These are phyloP conservation scores for Diprion similis DNA, from an alignment of 1,140 invertebrate genomes.

Conservation along the genomic window DNA sequence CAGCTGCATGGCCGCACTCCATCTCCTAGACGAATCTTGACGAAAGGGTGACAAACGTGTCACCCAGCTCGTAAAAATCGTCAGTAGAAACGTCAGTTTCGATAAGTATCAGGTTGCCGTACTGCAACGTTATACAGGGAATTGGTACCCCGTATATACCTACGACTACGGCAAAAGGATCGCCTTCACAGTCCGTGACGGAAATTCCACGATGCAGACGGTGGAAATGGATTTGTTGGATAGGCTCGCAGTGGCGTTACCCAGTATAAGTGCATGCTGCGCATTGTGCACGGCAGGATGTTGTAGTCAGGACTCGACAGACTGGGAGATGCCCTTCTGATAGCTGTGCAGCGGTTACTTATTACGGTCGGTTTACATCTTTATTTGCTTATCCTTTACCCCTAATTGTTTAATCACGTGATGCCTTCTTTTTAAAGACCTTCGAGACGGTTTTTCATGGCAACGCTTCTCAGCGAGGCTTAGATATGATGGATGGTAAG, in stretches of 20 bases:
- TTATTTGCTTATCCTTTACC: neutral
- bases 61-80: neutral
- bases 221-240: no score
- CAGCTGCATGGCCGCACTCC: no score
- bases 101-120: neutral
- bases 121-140: neutral
- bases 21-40: no score
- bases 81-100: neutral
- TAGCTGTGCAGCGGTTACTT: neutral
- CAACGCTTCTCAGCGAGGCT: neutral
- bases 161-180: neutral
- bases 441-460: neutral
- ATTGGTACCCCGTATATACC: neutral
- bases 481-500: neutral
- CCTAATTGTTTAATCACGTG: constrained; percentile 4
- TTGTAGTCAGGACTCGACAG: neutral
- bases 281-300: neutral
- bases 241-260: no score
- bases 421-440: neutral
- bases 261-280: no score
- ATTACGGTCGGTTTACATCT: neutral
- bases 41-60: neutral
- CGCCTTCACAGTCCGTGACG: neutral
- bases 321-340: neutral
- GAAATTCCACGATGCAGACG: no score